Percentiles rank a stretch among this genome's conserved stretches.
Evolutionary conservation across 35 echinoderm and acorn worm genomes (phyloP).

Genomic region (Holothuria glaberrima): DNA sequence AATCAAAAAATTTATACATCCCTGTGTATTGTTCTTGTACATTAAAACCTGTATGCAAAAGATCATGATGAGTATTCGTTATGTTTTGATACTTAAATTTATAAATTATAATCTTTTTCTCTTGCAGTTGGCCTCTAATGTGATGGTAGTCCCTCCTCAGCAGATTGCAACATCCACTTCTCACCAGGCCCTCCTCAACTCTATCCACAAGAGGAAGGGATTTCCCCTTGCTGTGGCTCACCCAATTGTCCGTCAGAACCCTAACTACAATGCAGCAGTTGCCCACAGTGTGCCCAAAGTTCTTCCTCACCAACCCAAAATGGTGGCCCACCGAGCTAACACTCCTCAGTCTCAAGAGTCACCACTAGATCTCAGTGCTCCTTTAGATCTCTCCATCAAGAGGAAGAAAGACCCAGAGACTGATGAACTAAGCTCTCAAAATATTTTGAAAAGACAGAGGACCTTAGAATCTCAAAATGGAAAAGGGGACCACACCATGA

Average conservation of each 20-base stretch:
- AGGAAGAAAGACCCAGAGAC: slow-evolving; percentile 16
- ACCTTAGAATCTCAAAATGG: neutral
- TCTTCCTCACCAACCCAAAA: slow-evolving; percentile 15
- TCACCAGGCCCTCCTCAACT: slow-evolving; percentile 21
- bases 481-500: neutral
- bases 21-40: no score
- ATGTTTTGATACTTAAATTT: no score
- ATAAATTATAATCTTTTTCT: neutral
- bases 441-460: neutral
- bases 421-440: neutral
- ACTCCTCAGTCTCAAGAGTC: slow-evolving; percentile 12
- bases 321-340: neutral
- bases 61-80: no score
- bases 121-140: slow-evolving; percentile 34
- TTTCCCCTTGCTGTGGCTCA: slow-evolving; percentile 52
- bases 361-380: slow-evolving; percentile 48
- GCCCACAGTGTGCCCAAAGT: slow-evolving; percentile 19
- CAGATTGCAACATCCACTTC: slow-evolving; percentile 19
- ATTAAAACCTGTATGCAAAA: no score
- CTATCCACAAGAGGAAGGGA: slow-evolving; percentile 19
- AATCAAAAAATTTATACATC: no score
- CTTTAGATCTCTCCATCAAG: slow-evolving; percentile 49
- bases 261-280: slow-evolving; percentile 11
- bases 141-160: slow-evolving; percentile 52
- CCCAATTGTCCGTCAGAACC: slow-evolving; percentile 46